Evolutionary conservation across 2,888 invertebrate genomes (phyloP).

Genomic region (Cephus pulcher): DNA sequence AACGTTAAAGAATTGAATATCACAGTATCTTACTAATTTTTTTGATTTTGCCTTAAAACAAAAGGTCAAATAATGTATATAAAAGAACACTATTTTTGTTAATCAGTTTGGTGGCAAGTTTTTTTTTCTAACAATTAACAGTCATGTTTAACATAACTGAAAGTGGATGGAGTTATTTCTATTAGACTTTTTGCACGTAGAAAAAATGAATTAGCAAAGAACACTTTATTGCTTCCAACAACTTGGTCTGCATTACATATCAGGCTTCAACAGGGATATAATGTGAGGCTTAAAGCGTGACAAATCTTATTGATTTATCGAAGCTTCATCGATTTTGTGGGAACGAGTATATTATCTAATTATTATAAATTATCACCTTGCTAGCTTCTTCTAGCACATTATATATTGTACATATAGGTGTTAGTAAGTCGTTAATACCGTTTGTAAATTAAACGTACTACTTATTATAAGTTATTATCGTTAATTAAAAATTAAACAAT

Average conservation of each 20-base stretch:
- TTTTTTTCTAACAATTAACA: neutral
- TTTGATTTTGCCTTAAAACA: neutral
- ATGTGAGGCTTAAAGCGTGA: slow-evolving; percentile 39
- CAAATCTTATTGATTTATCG: slow-evolving; percentile 33
- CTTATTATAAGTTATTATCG: slow-evolving; percentile 27
- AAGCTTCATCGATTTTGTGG: slow-evolving; percentile 32
- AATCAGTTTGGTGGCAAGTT: neutral
- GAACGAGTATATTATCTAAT: slow-evolving; percentile 14
- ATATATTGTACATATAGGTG: slow-evolving; percentile 13
- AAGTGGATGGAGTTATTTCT: neutral
- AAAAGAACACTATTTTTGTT: neutral
- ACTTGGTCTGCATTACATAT: slow-evolving; percentile 36
- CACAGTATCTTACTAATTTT: neutral
- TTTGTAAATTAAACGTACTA: slow-evolving; percentile 24
- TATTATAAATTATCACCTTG: neutral
- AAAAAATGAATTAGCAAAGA: slow-evolving; percentile 30
- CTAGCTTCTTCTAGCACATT: slow-evolving; percentile 4
- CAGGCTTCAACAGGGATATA: slow-evolving; percentile 37
- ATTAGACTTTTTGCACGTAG: neutral
- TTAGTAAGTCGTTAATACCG: slow-evolving; percentile 15
- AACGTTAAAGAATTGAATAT: neutral
- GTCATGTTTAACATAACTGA: neutral
- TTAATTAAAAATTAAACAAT: slow-evolving; percentile 46
- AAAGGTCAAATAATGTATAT: neutral
- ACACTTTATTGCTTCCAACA: slow-evolving; percentile 43